Conservation (phyloP, 2,888 invertebrate species). For the Ichneumoninae sp. region DNA sequence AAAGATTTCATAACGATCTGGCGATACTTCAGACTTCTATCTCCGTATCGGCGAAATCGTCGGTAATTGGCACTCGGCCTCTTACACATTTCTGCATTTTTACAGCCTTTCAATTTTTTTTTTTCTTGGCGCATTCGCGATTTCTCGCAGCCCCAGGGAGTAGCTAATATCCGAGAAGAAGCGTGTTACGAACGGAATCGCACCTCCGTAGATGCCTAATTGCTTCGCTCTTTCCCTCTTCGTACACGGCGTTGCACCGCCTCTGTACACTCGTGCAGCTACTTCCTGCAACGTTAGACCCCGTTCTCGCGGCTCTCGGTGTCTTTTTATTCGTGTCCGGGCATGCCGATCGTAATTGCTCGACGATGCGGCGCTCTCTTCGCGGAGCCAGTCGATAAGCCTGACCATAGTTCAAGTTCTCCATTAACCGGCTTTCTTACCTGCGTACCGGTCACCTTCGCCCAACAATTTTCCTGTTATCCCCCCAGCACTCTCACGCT, state of each 20-base stretch:
- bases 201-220: conserved; percentile 52
- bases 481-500: not conserved
- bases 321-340: conserved; percentile 31
- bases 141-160: conserved; percentile 16
- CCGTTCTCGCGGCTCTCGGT: conserved; percentile 7
- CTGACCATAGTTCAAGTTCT: conserved; percentile 5
- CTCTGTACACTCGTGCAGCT: conserved; percentile 8
- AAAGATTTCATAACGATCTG: not conserved
- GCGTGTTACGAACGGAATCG: conserved; percentile 44
- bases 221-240: conserved; percentile 36
- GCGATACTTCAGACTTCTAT: not conserved
- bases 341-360: conserved; percentile 54
- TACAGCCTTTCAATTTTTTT: not conserved
- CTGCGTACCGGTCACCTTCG: not conserved
- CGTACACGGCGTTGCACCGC: not conserved
- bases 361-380: conserved; percentile 18
- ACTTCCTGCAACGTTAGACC: conserved; percentile 53
- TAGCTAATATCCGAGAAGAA: conserved; percentile 33
- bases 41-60: not conserved
- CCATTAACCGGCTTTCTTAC: conserved; percentile 24
- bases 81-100: conserved; percentile 12
- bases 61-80: not conserved
- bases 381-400: conserved; percentile 15
- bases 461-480: not conserved
- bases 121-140: not conserved